Percentiles rank a stretch among this genome's conserved stretches.
Conservation (phyloP, 2,888 invertebrate species). For the Scaptomyza reducta region DNA sequence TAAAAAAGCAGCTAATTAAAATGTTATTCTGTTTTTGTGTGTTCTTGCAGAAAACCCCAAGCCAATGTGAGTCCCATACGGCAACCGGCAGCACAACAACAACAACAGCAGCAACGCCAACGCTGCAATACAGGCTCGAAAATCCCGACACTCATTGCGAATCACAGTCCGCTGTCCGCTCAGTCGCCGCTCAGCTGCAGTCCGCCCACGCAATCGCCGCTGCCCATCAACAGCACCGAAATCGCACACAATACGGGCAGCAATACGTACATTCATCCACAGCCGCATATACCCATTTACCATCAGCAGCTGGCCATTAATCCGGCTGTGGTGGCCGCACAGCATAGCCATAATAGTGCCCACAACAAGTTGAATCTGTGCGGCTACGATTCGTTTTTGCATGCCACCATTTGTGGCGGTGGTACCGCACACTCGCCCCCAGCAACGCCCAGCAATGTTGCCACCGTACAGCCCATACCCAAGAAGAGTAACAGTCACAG, state of each 20-base stretch:
- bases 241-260: slow-evolving; percentile 52
- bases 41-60: slow-evolving; percentile 85
- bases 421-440: slow-evolving; percentile 77
- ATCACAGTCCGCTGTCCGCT: slow-evolving; percentile 72
- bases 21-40: slow-evolving; percentile 7
- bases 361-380: slow-evolving; percentile 84
- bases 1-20: slow-evolving; percentile 36
- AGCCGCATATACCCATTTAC: slow-evolving; percentile 86
- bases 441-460: slow-evolving; percentile 74
- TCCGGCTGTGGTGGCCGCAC: slow-evolving; percentile 85
- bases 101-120: slow-evolving; percentile 77
- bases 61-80: slow-evolving; percentile 85
- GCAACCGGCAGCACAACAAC: slow-evolving; percentile 74
- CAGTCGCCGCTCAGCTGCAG: slow-evolving; percentile 80
- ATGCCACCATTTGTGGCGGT: slow-evolving; percentile 86
- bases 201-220: slow-evolving; percentile 76
- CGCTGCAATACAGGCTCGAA: slow-evolving; percentile 84
- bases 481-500: slow-evolving; percentile 54
- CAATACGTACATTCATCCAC: slow-evolving; percentile 69
- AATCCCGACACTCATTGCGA: slow-evolving; percentile 83
- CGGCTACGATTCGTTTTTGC: slow-evolving; percentile 87
- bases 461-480: slow-evolving; percentile 82
- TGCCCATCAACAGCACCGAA: slow-evolving; percentile 53
- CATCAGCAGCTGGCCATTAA: slow-evolving; percentile 87
- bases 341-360: slow-evolving; percentile 79